Base-by-base conservation (phyloP, 2,888 invertebrate genomes). In the Hirudinaria manillensis region DNA sequence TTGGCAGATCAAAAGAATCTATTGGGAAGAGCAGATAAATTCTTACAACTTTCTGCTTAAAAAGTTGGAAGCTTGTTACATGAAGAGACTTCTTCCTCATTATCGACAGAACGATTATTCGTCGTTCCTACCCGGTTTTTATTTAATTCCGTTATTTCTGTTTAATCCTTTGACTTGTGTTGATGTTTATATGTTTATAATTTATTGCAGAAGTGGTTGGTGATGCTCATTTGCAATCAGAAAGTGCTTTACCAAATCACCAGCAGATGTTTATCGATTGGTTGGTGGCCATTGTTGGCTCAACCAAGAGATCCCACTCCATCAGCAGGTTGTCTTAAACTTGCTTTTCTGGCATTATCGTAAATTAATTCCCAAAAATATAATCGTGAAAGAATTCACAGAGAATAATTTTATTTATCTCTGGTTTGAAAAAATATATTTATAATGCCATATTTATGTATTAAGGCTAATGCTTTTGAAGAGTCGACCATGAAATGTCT, bases 1-100 rank as follows among this genome's bases (percentile, higher is more conserved):
- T 61, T 29, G 10, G 19, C 61, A 73, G 73, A 34, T 65, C n/a
- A 32, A 36, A 29, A 65, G 36, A 27, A 55, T 73, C 13, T n/a
- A 65, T 13, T 73, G 73, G 73, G 34, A 38, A 3, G 27, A 65
- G 2, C 32, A 55, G 36, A 55, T 53, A 13, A 1, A 32, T 29
- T 73, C 73, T 34, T 65, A 53, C 61, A 21, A 29, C 24, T 73
- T 73, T 36, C 34, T 73, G 55, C 38, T 73, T 27, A 29, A 56
- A n/a, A 73, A 55, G n/a, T 36, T 73, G 27, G 32, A 73, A 36
- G 24, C n/a, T 29, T 34, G 24, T 34, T n/a, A 56, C 19, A 3
- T 73, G 34, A 27, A 4, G 13, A 65, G 65, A 29, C n/a, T 73
- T 61, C 65, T 73, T 65, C 34, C 61, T 2, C 34, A 16, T n/a